Conservation (phyloP, 1,140 invertebrate species). For the Cyrtorhinus lividipennis region DNA sequence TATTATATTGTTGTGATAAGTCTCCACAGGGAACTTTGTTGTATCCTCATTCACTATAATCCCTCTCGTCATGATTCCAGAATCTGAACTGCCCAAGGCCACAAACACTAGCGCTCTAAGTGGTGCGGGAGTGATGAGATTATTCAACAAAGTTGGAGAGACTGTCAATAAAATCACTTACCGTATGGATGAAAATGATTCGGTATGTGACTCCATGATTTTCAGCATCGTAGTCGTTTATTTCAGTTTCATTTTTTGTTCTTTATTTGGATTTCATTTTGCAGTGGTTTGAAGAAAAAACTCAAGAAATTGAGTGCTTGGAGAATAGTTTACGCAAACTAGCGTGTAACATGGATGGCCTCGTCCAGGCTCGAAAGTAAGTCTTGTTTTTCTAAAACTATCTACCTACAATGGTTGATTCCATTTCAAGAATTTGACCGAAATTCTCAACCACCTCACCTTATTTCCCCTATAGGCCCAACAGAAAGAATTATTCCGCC, state of each 20-base stretch:
- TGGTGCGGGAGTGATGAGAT: conserved; percentile 82
- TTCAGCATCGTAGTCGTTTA: too few species aligned
- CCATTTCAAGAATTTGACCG: too few species aligned
- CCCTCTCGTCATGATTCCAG: conserved; percentile 30
- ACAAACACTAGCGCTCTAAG: conserved; percentile 92
- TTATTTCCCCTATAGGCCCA: too few species aligned
- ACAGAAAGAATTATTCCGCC: too few species aligned
- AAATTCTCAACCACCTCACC: too few species aligned
- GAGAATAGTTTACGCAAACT: conserved; percentile 81
- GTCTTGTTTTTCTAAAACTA: too few species aligned
- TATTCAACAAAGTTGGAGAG: conserved; percentile 94
- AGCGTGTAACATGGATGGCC: conserved; percentile 71
- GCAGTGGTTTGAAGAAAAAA: conserved; percentile 98
- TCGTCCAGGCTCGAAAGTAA: conserved; percentile 63
- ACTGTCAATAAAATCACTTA: conserved; percentile 98
- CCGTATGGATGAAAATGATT: conserved; percentile 98
- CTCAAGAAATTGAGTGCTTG: conserved; percentile 77
- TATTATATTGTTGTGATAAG: too few species aligned
- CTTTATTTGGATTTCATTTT: too few species aligned
- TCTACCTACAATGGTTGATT: too few species aligned
- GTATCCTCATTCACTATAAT: background rate
- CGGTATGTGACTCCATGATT: conserved; percentile 50
- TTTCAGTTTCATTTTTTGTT: conserved; percentile 12
- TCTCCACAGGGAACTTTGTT: background rate
- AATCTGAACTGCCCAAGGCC: conserved; percentile 85